Conservation (phyloP, 2,888 invertebrate genomes). For the Subacronicta megacephala region DNA sequence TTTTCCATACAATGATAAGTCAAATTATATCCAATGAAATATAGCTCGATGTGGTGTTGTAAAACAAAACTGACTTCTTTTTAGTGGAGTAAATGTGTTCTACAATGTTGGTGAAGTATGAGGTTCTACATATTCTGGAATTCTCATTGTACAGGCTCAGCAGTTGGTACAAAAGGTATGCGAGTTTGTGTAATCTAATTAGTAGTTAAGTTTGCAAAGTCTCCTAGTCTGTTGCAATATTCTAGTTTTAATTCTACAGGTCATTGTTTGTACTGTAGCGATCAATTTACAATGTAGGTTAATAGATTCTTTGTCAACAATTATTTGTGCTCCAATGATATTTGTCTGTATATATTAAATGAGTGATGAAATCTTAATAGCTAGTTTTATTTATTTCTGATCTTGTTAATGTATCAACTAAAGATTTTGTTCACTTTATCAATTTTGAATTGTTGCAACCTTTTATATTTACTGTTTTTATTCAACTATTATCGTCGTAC, state of each 20-base stretch:
- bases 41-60: too few relatives aligned
- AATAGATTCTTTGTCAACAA: slow-evolving; percentile 15
- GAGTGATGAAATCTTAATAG: slow-evolving; percentile 1
- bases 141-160: too few relatives aligned
- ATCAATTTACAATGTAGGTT: slow-evolving; percentile 4
- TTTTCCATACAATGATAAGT: too few relatives aligned
- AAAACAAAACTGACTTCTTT: too few relatives aligned
- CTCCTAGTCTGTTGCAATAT: slow-evolving; percentile 19
- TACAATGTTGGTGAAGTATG: neutral
- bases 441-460: too few relatives aligned
- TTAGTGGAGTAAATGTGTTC: neutral
- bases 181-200: too few relatives aligned
- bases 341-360: slow-evolving; percentile 23
- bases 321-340: slow-evolving; percentile 11
- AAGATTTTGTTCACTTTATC: too few relatives aligned
- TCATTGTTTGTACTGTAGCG: slow-evolving; percentile 6
- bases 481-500: too few relatives aligned
- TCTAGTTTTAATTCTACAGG: neutral
- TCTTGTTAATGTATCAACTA: neutral
- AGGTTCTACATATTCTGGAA: too few relatives aligned
- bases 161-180: too few relatives aligned
- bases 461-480: too few relatives aligned
- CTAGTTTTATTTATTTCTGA: neutral
- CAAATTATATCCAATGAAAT: too few relatives aligned
- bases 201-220: neutral